Base-by-base conservation (phyloP, 2,888 invertebrate species). In the Dyspetes luteomarginatus region DNA sequence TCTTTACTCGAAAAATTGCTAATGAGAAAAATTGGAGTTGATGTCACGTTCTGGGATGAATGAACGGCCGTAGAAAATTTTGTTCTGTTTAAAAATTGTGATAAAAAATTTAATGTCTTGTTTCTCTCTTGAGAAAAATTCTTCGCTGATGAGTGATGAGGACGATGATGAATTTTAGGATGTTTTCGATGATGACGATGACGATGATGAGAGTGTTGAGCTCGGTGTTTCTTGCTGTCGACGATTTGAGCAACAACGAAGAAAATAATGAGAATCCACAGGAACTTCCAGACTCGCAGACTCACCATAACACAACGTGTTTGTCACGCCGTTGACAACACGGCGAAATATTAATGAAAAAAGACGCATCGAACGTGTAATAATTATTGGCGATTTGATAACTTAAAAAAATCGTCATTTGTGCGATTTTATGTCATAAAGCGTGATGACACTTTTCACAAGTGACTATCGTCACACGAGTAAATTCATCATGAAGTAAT, bases 241-340 rank as follows among this genome's bases (percentile, higher is more conserved):
- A 45, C 69, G 48, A 71, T 68, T 55, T 45, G 48, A 24, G 36
- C 24, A 30, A 60, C 36, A 36, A 76, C 12, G 19, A 77, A 79
- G 19, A 87, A 58, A 26, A 82, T 55, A n/a, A 72, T 67, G 64
- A 85, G 2, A 65, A 86, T 82, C 77, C 81, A 83, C 62, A 78
- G 41, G 26, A 74, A 26, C 73, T 62, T 78, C 30, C 15, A n/a
- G 28, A 68, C 68, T 65, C 78, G 75, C 56, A 75, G 56, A 62
- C 76, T 87, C 86, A 82, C 79, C 87, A 88, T 87, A 82, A 85
- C 87, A 86, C 85, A 73, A 55, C 41, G 60, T 24, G 60, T 58
- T 79, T 68, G 55, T 30, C 71, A 50, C 65, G 68, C 72, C 78
- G 58, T 36, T 26, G 71, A 78, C 41, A 55, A 50, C 15, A 62